Evolutionary conservation across 2,888 invertebrate genomes (phyloP), one percentile per base, ranked within the genome.

Genomic region (Drosophila prostipennis): DNA sequence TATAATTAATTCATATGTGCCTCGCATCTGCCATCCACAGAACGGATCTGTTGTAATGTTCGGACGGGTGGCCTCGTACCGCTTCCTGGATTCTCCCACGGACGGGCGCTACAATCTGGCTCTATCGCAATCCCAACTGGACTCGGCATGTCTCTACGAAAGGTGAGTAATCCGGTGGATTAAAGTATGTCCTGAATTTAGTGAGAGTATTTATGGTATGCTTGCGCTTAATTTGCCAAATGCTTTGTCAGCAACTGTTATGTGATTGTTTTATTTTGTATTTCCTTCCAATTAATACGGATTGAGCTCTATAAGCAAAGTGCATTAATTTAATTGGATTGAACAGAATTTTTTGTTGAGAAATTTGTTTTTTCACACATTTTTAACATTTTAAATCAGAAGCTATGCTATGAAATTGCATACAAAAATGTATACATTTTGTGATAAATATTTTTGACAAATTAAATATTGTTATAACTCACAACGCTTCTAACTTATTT

Each of bases 31-130:
- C 43, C 53, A 45, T 43, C 45, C 54, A 29, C 93, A 96, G 95
- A 96, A 97, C 92, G 97, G 96, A 72, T 95, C 96, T 81, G 94
- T 96, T 76, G 95, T 97, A 65, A 96, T 96, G 93, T 96, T 97
- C 91, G 97, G 97, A 53, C 94, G 96, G 78, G 96, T 96, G 85
- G 96, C 97, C 86, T 96, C 96, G 42, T 97, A 96, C 93, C 94
- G 96, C 80, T 97, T 96, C 93, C 93, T 96, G 85, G 97, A 97
- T 92, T 96, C 96, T 29, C 94, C 95, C 61, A 95, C 96, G 75
- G 97, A 97, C 92, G 96, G 95, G 79, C 93, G 96, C 78, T 95
- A 95, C 85, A 94, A 96, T 90, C 93, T 95, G 82, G 95, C 96
- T 89, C 94, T 96, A 68, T 95, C 96, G 51, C 95, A 95, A 80